Conservation (phyloP, 2,113 vertebrate species). For the Tympanuchus pallidicinctus region DNA sequence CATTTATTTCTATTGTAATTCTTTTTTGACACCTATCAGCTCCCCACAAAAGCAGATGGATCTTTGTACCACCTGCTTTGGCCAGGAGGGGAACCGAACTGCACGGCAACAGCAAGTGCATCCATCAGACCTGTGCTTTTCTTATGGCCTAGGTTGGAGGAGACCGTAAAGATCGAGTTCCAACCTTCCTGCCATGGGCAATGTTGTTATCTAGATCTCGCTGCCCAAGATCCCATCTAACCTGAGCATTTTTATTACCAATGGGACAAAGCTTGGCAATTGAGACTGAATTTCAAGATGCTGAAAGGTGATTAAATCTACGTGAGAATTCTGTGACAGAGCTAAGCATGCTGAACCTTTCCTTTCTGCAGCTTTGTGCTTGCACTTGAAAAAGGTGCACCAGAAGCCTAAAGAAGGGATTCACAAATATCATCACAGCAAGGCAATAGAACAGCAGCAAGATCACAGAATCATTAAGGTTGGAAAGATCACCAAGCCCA, state of each 20-base stretch:
- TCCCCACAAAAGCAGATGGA: neutral
- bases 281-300: accelerated
- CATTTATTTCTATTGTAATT: neutral
- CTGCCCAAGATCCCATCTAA: no score
- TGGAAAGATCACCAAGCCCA: no score
- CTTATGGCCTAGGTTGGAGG: neutral
- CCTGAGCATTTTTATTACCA: neutral
- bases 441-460: neutral
- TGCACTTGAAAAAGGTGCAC: neutral
- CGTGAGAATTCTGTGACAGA: neutral
- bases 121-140: neutral
- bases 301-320: neutral
- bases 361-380: neutral
- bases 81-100: neutral
- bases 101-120: neutral
- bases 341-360: neutral
- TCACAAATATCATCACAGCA: neutral
- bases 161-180: no score
- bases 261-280: neutral
- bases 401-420: neutral
- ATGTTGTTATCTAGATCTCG: no score
- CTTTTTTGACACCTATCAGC: neutral
- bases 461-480: neutral
- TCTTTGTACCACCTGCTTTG: neutral
- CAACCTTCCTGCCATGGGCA: no score